Evolutionary conservation across 2,888 invertebrate genomes (phyloP).

Genomic region (Herminia tarsipennalis): DNA sequence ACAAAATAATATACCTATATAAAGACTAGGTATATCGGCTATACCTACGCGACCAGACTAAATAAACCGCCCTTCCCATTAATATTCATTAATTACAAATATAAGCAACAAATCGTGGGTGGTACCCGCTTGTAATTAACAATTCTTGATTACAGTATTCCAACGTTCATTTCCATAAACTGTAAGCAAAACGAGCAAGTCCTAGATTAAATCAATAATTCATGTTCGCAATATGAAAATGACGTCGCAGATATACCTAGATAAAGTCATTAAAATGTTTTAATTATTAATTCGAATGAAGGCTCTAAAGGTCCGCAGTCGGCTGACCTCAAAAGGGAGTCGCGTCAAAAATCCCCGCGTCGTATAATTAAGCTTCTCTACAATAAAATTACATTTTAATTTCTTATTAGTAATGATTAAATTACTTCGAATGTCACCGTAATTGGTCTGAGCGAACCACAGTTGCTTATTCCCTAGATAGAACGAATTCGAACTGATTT

Average conservation of each 20-base stretch:
- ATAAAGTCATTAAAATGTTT: slow-evolving; percentile 65
- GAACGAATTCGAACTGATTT: slow-evolving; percentile 28
- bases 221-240: slow-evolving; percentile 47
- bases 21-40: too few relatives aligned
- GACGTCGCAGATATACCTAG: slow-evolving; percentile 48
- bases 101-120: slow-evolving; percentile 57
- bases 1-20: slow-evolving; percentile 1
- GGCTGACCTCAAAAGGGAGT: slow-evolving; percentile 60
- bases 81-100: slow-evolving; percentile 27
- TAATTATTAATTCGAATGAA: slow-evolving; percentile 55
- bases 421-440: slow-evolving; percentile 66
- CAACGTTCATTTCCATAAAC: slow-evolving; percentile 67
- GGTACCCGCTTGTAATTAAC: slow-evolving; percentile 61
- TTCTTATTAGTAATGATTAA: slow-evolving; percentile 68
- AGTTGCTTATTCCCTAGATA: slow-evolving; percentile 27
- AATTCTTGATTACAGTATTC: slow-evolving; percentile 61
- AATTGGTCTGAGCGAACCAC: slow-evolving; percentile 57
- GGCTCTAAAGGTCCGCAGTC: slow-evolving; percentile 38
- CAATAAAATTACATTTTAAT: slow-evolving; percentile 77
- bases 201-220: slow-evolving; percentile 67
- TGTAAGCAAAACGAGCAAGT: slow-evolving; percentile 59
- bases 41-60: slow-evolving; percentile 10
- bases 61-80: slow-evolving; percentile 24
- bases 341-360: slow-evolving; percentile 60
- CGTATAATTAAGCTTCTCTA: slow-evolving; percentile 69